Percentiles rank a stretch among this genome's conserved stretches.
phyloP scores from a whole-genome alignment of 2,113 vertebrate genomes.

The Chionis minor region DNA sequence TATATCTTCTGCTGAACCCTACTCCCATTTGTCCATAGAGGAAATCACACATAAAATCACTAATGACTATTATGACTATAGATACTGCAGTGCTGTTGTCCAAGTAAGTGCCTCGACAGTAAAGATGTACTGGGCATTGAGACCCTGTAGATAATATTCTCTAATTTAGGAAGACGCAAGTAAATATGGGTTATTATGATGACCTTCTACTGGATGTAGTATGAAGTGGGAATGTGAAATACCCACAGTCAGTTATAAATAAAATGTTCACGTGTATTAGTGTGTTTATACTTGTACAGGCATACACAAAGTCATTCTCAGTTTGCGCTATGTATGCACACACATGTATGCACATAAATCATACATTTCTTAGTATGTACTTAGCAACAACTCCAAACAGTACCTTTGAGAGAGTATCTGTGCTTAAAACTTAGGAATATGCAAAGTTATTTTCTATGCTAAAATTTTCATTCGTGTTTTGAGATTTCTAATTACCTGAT shows the following conservation, averaged over 20 bases:
- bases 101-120: background rate
- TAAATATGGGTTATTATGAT: background rate
- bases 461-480: background rate
- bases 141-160: background rate
- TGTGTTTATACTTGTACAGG: background rate
- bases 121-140: background rate
- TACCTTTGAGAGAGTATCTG: background rate
- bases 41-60: background rate
- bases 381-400: background rate
- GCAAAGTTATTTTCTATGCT: background rate
- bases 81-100: background rate
- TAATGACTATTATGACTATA: background rate
- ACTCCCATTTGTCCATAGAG: background rate
- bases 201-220: no score
- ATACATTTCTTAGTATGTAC: background rate
- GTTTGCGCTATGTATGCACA: background rate
- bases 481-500: background rate
- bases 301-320: background rate
- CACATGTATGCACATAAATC: background rate
- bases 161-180: background rate
- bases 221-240: background rate
- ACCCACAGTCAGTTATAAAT: background rate
- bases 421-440: background rate
- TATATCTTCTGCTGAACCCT: background rate
- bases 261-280: background rate